phyloP scores from a whole-genome alignment of 2,113 vertebrate genomes.

The Cololabis saira region DNA sequence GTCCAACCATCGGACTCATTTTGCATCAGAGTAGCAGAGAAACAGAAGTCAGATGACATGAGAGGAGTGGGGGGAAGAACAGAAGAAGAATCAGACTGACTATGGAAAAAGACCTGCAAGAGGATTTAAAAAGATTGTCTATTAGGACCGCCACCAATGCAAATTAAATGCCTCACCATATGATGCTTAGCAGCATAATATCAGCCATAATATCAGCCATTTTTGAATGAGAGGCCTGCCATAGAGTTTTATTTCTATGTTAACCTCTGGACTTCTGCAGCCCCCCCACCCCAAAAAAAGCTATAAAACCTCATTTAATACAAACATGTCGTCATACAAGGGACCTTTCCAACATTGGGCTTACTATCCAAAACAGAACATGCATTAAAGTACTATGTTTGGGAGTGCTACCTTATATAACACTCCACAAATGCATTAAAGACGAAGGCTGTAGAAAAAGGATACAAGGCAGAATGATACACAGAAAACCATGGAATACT shows the following conservation, averaged over 20 bases:
- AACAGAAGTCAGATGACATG: conserved; percentile 7
- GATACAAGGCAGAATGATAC: no score
- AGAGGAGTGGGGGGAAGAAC: not conserved
- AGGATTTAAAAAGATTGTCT: not conserved
- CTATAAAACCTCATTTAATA: conserved; percentile 16
- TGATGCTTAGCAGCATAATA: conserved; percentile 25
- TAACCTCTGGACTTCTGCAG: conserved; percentile 38
- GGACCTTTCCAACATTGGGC: not conserved
- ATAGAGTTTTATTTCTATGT: conserved; percentile 45
- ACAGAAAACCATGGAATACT: no score
- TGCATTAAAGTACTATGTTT: no score
- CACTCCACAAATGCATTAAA: no score
- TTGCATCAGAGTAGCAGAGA: not conserved
- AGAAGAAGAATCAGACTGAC: not conserved
- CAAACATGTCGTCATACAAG: conserved; percentile 4
- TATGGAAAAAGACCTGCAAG: not conserved
- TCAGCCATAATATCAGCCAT: conserved; percentile 18
- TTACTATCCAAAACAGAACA: not conserved
- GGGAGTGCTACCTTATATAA: no score
- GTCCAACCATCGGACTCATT: no score
- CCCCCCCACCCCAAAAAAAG: conserved; percentile 2
- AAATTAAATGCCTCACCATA: conserved; percentile 30
- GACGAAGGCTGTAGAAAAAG: no score
- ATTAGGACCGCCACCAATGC: not conserved
- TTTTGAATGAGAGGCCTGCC: not conserved